Conservation (phyloP, 2,113 vertebrate species). For the Zosterops borbonicus region DNA sequence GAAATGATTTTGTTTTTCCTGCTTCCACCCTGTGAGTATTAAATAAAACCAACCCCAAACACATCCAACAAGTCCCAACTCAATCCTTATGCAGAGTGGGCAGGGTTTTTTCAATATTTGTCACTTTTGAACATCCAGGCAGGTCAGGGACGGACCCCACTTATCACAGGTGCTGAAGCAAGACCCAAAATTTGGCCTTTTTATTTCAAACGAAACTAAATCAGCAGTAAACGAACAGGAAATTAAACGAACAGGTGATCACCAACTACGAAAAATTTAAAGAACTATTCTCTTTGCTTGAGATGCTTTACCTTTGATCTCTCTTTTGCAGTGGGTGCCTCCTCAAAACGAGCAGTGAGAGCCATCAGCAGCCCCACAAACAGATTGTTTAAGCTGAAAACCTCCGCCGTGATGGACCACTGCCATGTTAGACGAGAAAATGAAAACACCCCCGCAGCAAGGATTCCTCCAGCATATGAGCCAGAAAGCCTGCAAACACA, state of each 20-base stretch:
- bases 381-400: constrained; percentile 98
- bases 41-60: neutral
- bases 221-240: rapidly evolving
- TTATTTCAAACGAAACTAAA: neutral
- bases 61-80: neutral
- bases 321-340: constrained; percentile 77
- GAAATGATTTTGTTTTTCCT: neutral
- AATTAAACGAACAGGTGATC: neutral
- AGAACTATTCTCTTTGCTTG: constrained; percentile 34
- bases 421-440: constrained; percentile 95
- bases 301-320: constrained; percentile 88
- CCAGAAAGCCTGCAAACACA: constrained; percentile 88
- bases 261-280: neutral
- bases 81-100: neutral
- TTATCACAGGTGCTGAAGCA: neutral
- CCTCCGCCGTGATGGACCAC: constrained; percentile 94
- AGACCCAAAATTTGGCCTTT: neutral
- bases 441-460: constrained; percentile 91
- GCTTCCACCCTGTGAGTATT: neutral
- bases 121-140: neutral
- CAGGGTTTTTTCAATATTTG: neutral
- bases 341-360: constrained; percentile 82
- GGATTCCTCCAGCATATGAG: constrained; percentile 86
- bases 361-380: constrained; percentile 91
- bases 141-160: neutral